Percentiles rank a stretch among this genome's conserved stretches.
Conservation (phyloP, 2,797 vertebrate genomes). For the Avahi laniger region DNA sequence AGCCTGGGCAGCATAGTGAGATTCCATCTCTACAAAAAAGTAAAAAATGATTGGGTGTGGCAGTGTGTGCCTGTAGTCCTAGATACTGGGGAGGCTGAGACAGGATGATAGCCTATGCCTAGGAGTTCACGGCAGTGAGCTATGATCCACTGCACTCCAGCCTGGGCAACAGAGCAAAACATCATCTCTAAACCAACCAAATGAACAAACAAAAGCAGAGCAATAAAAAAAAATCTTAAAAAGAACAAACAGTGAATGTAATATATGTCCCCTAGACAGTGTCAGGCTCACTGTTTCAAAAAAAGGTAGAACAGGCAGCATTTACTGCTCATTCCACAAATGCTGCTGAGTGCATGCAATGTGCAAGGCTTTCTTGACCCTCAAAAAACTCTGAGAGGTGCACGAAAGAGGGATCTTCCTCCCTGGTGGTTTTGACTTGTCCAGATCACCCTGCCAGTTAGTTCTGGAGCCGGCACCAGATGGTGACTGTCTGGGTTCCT, state of each 20-base stretch:
- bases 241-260: neutral
- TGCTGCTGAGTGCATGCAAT: fast-evolving
- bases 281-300: neutral
- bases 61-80: neutral
- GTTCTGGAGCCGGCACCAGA: neutral
- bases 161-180: neutral
- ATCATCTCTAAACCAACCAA: neutral
- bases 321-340: neutral
- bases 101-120: neutral
- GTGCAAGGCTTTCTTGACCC: neutral
- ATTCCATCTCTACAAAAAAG: neutral
- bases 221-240: neutral
- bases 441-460: neutral
- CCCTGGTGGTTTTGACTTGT: neutral
- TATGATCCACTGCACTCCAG: neutral
- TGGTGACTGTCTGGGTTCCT: neutral
- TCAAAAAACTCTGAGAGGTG: neutral
- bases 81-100: neutral
- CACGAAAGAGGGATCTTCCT: fast-evolving
- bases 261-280: neutral
- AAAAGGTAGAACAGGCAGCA: neutral
- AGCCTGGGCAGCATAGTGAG: neutral
- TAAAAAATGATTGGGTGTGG: neutral
- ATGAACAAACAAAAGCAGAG: neutral
- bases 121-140: neutral